Evolutionary conservation across 1,140 invertebrate species (phyloP), one percentile per base, ranked within the genome.

Genomic region (Brachionus koreanus): DNA sequence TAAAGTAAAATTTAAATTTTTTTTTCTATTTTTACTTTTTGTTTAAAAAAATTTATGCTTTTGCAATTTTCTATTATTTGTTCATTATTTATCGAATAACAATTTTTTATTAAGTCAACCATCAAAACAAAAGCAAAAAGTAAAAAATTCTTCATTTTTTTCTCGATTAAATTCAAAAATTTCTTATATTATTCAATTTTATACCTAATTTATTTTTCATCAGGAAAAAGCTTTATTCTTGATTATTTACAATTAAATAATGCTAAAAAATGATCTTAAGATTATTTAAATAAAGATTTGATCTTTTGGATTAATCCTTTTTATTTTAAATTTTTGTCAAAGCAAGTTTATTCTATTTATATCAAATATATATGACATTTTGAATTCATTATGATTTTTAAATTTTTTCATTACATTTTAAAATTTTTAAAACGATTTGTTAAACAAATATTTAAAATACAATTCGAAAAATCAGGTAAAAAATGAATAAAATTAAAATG

Each of bases 21-120:
- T 29, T 33, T 5, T 37, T 1, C 12, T 33, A 25, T 29, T 29
- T 67, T 67, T 67, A 67, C 63, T 67, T 67, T 67, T 67, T 67
- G 63, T 12, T 67, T 67, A 37, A 67, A 67, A 67, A 33, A 35
- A 29, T 67, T 67, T 12, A 67, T 67, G 23, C 29, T 67, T 35
- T 37, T 67, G 29, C 63, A 67, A n/a, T 67, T 67, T 67, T 67
- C 23, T 33, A 67, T 67, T 10, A 67, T 67, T 67, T 67, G 23
- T 25, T 67, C 29, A 67, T 67, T 67, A 29, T 19, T 37, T 29
- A 67, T 67, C 29, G 63, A 25, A 29, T 29, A 29, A 67, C 33
- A 67, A 29, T 0, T 29, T n/a, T 67, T 29, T 0, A 67, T 35
- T 2, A 67, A 37, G 33, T 67, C 33, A 29, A n/a, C n/a, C n/a